Base-by-base conservation (phyloP, 1,140 invertebrate genomes). In the Bilobella aurantiaca region DNA sequence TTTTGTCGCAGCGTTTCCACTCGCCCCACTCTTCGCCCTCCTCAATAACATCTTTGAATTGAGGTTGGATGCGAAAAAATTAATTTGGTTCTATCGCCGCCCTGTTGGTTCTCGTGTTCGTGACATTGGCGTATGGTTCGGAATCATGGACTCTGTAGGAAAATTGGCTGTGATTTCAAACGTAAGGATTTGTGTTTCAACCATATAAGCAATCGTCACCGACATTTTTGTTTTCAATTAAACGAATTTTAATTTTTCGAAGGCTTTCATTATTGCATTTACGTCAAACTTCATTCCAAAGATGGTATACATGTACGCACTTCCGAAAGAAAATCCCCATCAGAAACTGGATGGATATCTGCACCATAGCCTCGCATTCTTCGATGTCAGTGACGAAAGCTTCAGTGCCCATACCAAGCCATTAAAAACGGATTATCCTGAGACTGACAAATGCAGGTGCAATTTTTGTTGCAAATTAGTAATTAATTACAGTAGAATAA, bases 201-300 rank as follows among this genome's bases (percentile, higher is more conserved):
- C n/a, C n/a, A n/a, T n/a, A n/a, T n/a, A n/a, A n/a, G n/a, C n/a
- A n/a, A 63, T n/a, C n/a, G n/a, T n/a, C n/a, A n/a, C n/a, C n/a
- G n/a, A n/a, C n/a, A n/a, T n/a, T n/a, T n/a, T n/a, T n/a, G n/a
- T n/a, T n/a, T n/a, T n/a, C n/a, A n/a, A n/a, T n/a, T n/a, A n/a
- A 49, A 62, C 14, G 46, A 5, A 46, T 21, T 18, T 8, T n/a
- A 60, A 27, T 61, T 65, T 31, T 74, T 34, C 67, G 75, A 76
- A 97, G 93, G 96, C 89, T 58, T 93, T 97, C 74, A 95, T 99
- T 59, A 98, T 99, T 75, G 96, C 96, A 37, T 99, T 99, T 79
- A 98, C 96, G 1, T 98, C 94, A 0, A 93, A 98, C 74, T 95
- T 98, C 78, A 91, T 99, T 68, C 95, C 96, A 16, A 85, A 89